These are phyloP conservation scores for Podarcis cretensis DNA, from an alignment of 2,113 vertebrate species.

Conservation along the genomic window DNA sequence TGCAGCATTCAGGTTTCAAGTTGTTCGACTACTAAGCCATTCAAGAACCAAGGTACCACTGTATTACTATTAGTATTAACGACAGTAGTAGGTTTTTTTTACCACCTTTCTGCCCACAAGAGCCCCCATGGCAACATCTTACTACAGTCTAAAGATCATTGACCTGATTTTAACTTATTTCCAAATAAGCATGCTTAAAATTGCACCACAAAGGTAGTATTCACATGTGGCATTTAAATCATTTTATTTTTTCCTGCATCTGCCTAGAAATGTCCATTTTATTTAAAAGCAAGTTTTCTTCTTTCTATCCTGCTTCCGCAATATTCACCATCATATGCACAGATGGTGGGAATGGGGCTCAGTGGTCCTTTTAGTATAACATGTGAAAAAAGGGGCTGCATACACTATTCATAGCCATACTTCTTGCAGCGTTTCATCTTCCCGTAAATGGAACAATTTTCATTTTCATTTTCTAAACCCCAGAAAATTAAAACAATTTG, in stretches of 20 bases:
- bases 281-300: not conserved
- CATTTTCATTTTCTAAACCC: not conserved
- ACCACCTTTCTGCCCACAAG: no score
- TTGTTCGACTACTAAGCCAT: no score
- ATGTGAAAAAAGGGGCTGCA: not conserved
- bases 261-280: not conserved
- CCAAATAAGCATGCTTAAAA: no score
- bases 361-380: not conserved
- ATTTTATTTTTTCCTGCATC: not conserved
- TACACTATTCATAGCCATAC: not conserved
- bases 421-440: slow-evolving; percentile 19
- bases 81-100: no score
- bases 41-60: no score
- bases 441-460: not conserved
- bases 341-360: not conserved
- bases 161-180: no score
- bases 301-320: not conserved
- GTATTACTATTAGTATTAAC: no score
- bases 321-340: not conserved
- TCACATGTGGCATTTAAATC: no score
- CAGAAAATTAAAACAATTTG: slow-evolving; percentile 11
- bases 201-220: no score
- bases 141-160: no score
- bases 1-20: no score
- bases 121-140: not conserved